phyloP scores from a whole-genome alignment of 2,113 vertebrate species.

The Cinclus cinclus region DNA sequence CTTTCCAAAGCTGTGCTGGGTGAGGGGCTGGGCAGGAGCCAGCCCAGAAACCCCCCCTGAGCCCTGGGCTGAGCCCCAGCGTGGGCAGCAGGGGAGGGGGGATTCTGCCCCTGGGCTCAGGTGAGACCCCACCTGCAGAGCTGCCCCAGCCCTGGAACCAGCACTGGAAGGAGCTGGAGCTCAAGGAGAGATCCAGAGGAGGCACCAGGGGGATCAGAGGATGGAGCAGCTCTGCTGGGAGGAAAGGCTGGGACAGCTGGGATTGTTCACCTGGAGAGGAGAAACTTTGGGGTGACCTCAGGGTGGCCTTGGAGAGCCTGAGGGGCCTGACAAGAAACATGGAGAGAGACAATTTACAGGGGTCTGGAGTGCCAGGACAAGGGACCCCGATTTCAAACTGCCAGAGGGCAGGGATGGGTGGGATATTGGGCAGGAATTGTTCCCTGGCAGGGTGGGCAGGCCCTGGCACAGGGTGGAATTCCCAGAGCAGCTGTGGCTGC shows the following conservation, averaged over 20 bases:
- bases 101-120: background rate
- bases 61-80: background rate
- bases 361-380: fast-evolving
- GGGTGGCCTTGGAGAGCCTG: background rate
- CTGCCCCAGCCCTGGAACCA: background rate
- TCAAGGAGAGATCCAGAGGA: background rate
- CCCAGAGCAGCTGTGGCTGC: background rate
- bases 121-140: background rate
- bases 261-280: background rate
- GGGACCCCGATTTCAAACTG: no score
- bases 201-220: background rate
- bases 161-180: background rate
- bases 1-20: background rate
- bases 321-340: fast-evolving
- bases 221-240: background rate
- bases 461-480: background rate
- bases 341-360: background rate
- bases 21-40: background rate
- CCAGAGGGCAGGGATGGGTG: fast-evolving
- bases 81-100: background rate
- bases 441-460: fast-evolving
- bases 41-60: background rate
- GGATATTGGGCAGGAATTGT: fast-evolving
- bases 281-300: background rate
- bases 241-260: background rate